Evolutionary conservation across 2,888 invertebrate genomes (phyloP), one percentile per base, ranked within the genome.

Genomic region (Alloscopus bannaensis): DNA sequence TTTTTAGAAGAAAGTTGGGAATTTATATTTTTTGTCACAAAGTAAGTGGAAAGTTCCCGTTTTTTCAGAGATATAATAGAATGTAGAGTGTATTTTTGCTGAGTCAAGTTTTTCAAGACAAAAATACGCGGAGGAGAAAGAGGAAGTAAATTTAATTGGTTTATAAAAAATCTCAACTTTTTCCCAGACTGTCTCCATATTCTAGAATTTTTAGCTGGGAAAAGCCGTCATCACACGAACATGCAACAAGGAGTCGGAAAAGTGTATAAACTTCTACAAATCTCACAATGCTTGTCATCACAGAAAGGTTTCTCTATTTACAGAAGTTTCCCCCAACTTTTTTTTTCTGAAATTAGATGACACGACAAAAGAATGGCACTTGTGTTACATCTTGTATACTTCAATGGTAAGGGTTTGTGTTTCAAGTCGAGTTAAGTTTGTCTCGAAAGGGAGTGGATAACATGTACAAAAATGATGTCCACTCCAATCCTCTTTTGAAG

Each of bases 211-310:
- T 36, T 42, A 42, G 42, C 18, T 42, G 42, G 18, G n/a, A n/a
- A n/a, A n/a, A n/a, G n/a, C n/a, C n/a, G n/a, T n/a, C n/a, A n/a
- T n/a, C n/a, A n/a, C n/a, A n/a, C n/a, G n/a, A n/a, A n/a, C n/a
- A n/a, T n/a, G n/a, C n/a, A n/a, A n/a, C n/a, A n/a, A n/a, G n/a
- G n/a, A n/a, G n/a, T n/a, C n/a, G n/a, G n/a, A n/a, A n/a, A n/a
- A n/a, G n/a, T n/a, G n/a, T n/a, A n/a, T n/a, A n/a, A n/a, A 52
- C 22, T 52, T 24, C 52, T 52, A 24, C 24, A 59, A 59, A 59
- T 31, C 59, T 59, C 59, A 59, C 31, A 59, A 59, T 59, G 59
- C n/a, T n/a, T n/a, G n/a, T n/a, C n/a, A n/a, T n/a, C n/a, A n/a
- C n/a, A n/a, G n/a, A n/a, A n/a, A n/a, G n/a, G n/a, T n/a, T n/a